Evolutionary conservation across 2,797 vertebrate species (phyloP).

Genomic region (Scarus forsteni): DNA sequence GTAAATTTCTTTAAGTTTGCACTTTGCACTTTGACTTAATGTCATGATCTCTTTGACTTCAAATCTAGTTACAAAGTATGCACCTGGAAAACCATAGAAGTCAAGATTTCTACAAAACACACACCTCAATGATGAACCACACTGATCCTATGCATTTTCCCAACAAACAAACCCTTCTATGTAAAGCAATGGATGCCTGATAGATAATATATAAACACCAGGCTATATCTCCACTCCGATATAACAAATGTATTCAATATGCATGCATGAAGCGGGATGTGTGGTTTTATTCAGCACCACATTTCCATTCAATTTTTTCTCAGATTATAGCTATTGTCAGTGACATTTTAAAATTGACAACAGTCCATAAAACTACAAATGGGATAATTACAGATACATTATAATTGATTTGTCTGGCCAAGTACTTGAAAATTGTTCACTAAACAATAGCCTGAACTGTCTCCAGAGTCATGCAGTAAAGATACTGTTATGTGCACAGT

Average conservation of each 20-base stretch:
- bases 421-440: conserved; percentile 12
- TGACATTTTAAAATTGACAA: background rate
- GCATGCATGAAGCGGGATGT: background rate
- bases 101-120: no score
- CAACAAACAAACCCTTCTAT: no score
- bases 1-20: no score
- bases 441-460: conserved; percentile 19
- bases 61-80: no score
- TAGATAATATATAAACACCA: no score
- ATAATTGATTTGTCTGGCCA: conserved; percentile 2
- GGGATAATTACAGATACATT: conserved; percentile 18
- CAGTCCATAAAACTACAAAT: conserved; percentile 9
- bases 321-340: conserved; percentile 15
- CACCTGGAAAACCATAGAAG: no score
- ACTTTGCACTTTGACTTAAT: no score
- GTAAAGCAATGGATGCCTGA: no score
- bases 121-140: no score
- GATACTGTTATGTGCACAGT: conserved; percentile 23
- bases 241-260: conserved; percentile 9
- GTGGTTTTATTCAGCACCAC: background rate
- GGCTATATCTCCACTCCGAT: no score
- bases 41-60: no score
- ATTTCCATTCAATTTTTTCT: conserved; percentile 14
- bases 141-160: no score
- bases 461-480: conserved; percentile 8